Evolutionary conservation across 2,113 vertebrate genomes (phyloP).

Genomic region (Noctilio leporinus): DNA sequence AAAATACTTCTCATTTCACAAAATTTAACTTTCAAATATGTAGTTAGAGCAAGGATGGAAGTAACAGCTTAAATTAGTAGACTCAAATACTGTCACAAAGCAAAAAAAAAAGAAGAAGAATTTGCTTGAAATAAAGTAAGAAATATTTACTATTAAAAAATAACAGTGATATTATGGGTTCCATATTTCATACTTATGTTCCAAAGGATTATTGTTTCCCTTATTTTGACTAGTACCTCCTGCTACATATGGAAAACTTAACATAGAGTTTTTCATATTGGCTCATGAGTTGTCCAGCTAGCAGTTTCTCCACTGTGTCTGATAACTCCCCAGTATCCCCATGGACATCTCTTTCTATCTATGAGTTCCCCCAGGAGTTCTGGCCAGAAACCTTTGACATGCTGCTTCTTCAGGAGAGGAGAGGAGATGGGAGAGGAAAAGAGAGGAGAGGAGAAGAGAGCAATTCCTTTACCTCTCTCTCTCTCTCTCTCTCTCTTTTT

Average conservation of each 20-base stretch:
- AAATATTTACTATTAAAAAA: background rate
- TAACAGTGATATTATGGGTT: background rate
- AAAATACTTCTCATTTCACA: slow-evolving; percentile 42
- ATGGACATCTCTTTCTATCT: rapidly evolving
- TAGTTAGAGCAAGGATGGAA: background rate
- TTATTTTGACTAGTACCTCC: background rate
- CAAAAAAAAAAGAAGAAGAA: background rate
- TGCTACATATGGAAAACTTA: rapidly evolving
- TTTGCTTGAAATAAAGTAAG: background rate
- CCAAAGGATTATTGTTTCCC: background rate
- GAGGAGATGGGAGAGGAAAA: too few relatives aligned
- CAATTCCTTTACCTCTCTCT: background rate
- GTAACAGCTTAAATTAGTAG: background rate
- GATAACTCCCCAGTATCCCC: rapidly evolving
- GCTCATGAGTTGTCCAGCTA: background rate
- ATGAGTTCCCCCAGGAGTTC: rapidly evolving
- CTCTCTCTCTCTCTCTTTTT: background rate
- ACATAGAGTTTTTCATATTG: rapidly evolving
- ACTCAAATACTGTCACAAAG: background rate
- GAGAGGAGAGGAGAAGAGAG: background rate
- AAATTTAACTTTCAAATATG: slow-evolving; percentile 55
- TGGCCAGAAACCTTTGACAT: background rate
- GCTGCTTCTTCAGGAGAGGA: background rate
- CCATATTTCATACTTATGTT: background rate
- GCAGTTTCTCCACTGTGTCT: background rate